Evolutionary conservation across 2,797 vertebrate genomes (phyloP), one percentile per base, ranked within the genome.

Genomic region (Lepilemur septentrionalis): DNA sequence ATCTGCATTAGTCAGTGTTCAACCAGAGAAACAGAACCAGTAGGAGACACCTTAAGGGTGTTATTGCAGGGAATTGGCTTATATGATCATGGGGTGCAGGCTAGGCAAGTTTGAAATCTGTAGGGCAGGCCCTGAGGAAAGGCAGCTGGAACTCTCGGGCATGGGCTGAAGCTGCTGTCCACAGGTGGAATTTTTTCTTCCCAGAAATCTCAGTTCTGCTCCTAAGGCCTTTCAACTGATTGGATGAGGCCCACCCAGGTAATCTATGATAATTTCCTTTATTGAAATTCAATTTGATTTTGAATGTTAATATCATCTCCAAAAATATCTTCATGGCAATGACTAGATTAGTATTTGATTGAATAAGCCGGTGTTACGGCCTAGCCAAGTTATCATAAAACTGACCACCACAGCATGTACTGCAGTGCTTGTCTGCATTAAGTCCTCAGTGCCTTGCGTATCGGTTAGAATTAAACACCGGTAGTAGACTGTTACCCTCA

Each of bases 271-370:
- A 25, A 30, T 41, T 23, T 38, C 35, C 5, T 90, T 73, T 57
- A 92, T 46, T 72, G 88, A 30, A 88, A 69, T 30, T 59, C n/a
- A 86, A 9, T 76, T 67, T 55, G 30, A n/a, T 50, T 80, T 57
- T 75, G 17, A 91, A 80, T 48, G 43, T 72, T 86, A 95, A 93
- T 82, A 10, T 63, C 5, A 32, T 87, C 32, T 70, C 15, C 5
- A 96, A 85, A 55, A 92, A 81, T 32, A 14, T 6, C 30, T 86
- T 41, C 55, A 92, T 13, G 75, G 9, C 4, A 50, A 80, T 12
- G 30, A 28, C 38, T 65, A 30, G 14, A 25, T 84, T 32, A 14
- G 8, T 46, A 7, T 75, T 81, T 72, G 20, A 32, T 28, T 84
- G 41, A 81, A 79, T 61, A 79, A 76, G 7, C n/a, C 11, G 72